Conservation (phyloP, 2,797 vertebrate species). For the Pteronotus mesoamericanus region DNA sequence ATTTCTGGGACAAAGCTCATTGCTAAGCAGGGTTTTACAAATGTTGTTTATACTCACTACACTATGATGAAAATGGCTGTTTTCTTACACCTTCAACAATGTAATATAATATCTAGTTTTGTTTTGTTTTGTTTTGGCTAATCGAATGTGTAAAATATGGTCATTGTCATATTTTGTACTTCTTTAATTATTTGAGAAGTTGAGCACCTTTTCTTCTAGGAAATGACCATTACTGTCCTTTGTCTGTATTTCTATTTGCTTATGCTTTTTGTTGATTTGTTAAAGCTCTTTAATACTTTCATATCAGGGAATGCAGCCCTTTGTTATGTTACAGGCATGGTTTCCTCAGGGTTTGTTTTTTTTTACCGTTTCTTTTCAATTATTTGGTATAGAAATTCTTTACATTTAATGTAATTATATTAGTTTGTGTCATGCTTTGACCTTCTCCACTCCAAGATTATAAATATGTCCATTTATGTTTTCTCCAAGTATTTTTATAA, state of each 20-base stretch:
- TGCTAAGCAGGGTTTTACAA: not conserved
- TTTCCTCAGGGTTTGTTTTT: not conserved
- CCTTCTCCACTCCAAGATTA: not conserved
- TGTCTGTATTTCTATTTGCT: not conserved
- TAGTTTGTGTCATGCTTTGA: not conserved
- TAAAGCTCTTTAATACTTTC: not conserved
- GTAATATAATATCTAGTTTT: not conserved
- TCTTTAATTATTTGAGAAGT: not conserved
- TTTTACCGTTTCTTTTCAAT: not conserved
- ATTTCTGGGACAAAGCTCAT: not conserved
- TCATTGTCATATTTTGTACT: not conserved
- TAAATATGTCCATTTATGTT: not conserved
- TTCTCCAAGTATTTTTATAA: conserved; percentile 1
- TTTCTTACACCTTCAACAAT: not conserved
- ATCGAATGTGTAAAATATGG: not conserved
- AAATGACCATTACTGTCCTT: not conserved
- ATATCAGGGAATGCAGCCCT: not conserved
- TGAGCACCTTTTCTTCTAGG: not conserved
- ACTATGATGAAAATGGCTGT: not conserved
- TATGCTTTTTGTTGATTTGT: not conserved
- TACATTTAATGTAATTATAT: not conserved
- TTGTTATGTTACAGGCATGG: not conserved
- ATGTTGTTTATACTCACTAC: not conserved
- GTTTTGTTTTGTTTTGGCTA: not conserved
- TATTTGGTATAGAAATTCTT: not conserved